Conservation (phyloP, 2,888 invertebrate species). For the Diachrysia chrysitis region DNA sequence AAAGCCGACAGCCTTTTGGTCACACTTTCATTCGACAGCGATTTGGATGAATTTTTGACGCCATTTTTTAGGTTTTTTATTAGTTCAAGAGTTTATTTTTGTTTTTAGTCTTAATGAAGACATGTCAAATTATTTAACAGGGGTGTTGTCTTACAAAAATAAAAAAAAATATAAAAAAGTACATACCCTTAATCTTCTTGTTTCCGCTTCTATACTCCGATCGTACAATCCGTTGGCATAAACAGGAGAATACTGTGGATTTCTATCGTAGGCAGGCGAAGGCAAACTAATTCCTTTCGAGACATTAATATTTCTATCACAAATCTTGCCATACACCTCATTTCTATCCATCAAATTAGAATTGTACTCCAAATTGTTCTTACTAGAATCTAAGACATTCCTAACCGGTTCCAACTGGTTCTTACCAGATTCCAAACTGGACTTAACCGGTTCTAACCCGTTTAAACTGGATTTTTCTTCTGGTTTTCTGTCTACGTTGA, state of each 20-base stretch:
- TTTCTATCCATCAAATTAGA: slow-evolving; percentile 53
- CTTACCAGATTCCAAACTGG: slow-evolving; percentile 47
- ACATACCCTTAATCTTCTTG: slow-evolving; percentile 79
- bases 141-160: not conserved
- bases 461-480: slow-evolving; percentile 47
- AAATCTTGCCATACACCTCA: slow-evolving; percentile 53
- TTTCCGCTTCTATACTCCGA: slow-evolving; percentile 83
- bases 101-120: too few relatives aligned
- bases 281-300: slow-evolving; percentile 51
- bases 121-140: too few relatives aligned
- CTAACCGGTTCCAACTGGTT: slow-evolving; percentile 40
- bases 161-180: slow-evolving; percentile 10
- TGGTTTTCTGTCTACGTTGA: slow-evolving; percentile 69
- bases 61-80: too few relatives aligned
- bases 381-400: slow-evolving; percentile 36
- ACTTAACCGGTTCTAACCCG: slow-evolving; percentile 38
- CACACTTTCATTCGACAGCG: too few relatives aligned
- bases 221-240: slow-evolving; percentile 78
- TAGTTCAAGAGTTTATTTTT: too few relatives aligned
- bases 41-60: too few relatives aligned
- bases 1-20: too few relatives aligned
- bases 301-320: slow-evolving; percentile 45
- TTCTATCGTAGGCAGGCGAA: slow-evolving; percentile 77
- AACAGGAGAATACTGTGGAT: slow-evolving; percentile 82
- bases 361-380: slow-evolving; percentile 59